A percentile compares a stretch with the other conserved stretches of the same genome.
These are phyloP conservation scores for Drosophila nr. perissopoda DNA, from an alignment of 2,888 invertebrate genomes.

Conservation along the genomic window DNA sequence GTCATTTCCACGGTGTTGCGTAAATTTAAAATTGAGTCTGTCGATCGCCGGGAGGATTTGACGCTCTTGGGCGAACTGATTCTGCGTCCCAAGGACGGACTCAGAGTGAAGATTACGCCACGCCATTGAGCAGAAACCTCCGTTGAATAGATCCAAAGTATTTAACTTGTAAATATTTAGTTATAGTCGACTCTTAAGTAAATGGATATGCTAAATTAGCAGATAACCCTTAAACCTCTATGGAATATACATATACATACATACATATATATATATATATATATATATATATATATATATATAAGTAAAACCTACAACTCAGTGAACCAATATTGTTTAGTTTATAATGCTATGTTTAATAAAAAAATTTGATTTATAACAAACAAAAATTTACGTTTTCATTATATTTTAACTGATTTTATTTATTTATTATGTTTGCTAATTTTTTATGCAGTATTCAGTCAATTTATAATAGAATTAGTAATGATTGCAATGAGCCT, in stretches of 20 bases:
- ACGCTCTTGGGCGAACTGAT: constrained; percentile 87
- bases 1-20: constrained; percentile 87
- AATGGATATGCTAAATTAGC: constrained; percentile 58
- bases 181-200: constrained; percentile 23
- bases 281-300: background rate
- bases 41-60: constrained; percentile 87
- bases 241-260: background rate
- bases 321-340: constrained; percentile 50
- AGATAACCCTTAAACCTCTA: constrained; percentile 46
- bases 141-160: constrained; percentile 64
- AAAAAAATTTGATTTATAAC: background rate
- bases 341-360: constrained; percentile 6
- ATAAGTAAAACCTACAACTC: constrained; percentile 37
- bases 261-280: background rate
- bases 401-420: background rate
- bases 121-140: constrained; percentile 61
- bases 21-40: constrained; percentile 86
- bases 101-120: constrained; percentile 85
- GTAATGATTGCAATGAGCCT: too few relatives aligned
- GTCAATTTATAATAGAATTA: too few relatives aligned
- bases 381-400: background rate
- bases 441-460: too few relatives aligned
- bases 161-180: constrained; percentile 68
- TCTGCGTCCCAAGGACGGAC: constrained; percentile 87
- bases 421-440: too few relatives aligned